These are phyloP conservation scores for Petrolisthes cinctipes DNA, from an alignment of 2,888 invertebrate species.

Conservation along the genomic window DNA sequence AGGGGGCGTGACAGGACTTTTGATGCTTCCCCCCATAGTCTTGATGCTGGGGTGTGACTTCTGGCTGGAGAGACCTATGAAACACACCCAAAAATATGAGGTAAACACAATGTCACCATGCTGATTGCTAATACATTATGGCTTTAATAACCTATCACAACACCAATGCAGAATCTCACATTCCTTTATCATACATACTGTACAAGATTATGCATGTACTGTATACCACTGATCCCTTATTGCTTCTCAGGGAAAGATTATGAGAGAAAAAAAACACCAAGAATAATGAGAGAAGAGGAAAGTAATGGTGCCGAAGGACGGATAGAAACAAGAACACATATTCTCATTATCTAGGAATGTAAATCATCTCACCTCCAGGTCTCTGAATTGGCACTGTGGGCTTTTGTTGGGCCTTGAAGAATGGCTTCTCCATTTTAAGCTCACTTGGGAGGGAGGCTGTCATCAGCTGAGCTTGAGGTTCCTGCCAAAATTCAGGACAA, in stretches of 20 bases:
- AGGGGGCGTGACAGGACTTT: conserved; percentile 60
- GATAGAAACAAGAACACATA: neutral
- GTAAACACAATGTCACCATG: no score
- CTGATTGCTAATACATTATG: no score
- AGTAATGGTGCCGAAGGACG: neutral
- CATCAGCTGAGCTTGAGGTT: neutral
- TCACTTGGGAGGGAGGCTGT: conserved; percentile 54
- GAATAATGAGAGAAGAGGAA: neutral
- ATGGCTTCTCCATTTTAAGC: conserved; percentile 64
- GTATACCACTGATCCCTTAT: no score
- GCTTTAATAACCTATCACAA: no score
- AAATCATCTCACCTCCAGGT: conserved; percentile 23
- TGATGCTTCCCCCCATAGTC: neutral
- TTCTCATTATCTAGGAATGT: neutral
- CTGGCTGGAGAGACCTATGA: conserved; percentile 18
- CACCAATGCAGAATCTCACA: no score
- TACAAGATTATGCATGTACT: no score
- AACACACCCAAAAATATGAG: no score
- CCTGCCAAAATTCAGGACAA: conserved; percentile 51
- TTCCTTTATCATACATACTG: no score
- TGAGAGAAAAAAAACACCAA: no score
- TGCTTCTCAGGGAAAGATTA: no score
- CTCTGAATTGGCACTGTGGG: conserved; percentile 24
- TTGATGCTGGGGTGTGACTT: neutral
- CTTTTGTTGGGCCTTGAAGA: conserved; percentile 59